Evolutionary conservation across 2,797 vertebrate species (phyloP), one percentile per base, ranked within the genome.

Genomic region (Graptemys geographica): DNA sequence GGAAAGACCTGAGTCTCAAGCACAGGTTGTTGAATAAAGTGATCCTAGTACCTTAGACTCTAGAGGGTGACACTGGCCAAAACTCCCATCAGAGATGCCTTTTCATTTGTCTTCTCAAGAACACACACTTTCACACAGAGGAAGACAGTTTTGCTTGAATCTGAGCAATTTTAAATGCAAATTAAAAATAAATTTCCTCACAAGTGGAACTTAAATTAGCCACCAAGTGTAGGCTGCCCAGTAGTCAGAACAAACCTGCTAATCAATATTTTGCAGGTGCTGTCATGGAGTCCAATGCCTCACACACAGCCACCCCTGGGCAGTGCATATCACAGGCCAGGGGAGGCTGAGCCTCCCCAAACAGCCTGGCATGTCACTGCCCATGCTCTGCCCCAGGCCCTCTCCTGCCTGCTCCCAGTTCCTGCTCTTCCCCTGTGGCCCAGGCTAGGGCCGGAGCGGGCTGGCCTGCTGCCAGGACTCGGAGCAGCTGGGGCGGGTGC

Each of bases 61-160:
- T 53, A 79, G 78, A 96, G 85, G 51, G 31, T 65, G 25, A 56
- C 89, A 27, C 65, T 91, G 16, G 86, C 65, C 81, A 95, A 94
- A 88, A 33, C 11, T 81, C 56, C 83, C 44, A 69, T 69, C 33
- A 69, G 33, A 19, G 33, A 69, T 21, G 16, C 62, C 62, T 69
- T 69, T 69, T 69, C 33, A 69, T n/a, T 69, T 5, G 2, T 78
- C 90, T 88, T 41, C n/a, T 83, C 72, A 89, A 90, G 81, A 91
- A 19, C 51, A 83, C 33, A n/a, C 62, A 69, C 33, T 19, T 59
- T 59, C 12, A 59, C 28, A 12, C 56, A 72, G 59, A 15, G 57
- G 51, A 15, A 90, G 57, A 53, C 44, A 5, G 27, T 72, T 96
- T 88, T 81, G 10, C 49, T 81, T 41, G 15, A 92, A 27, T 44